phyloP scores from a whole-genome alignment of 2,113 vertebrate species.

The Myocastor coypus region DNA sequence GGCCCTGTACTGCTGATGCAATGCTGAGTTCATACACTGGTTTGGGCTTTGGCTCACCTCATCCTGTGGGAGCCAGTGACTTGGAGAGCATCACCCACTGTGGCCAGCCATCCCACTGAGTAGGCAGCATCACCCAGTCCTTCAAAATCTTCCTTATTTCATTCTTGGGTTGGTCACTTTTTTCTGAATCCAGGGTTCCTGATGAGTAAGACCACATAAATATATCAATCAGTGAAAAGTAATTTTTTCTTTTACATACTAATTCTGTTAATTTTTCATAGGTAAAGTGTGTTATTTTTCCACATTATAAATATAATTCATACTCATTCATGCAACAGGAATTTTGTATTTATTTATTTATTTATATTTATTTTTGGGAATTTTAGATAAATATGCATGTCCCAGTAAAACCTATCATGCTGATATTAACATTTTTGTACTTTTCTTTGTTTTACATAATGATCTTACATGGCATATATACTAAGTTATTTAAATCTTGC shows the following conservation, averaged over 20 bases:
- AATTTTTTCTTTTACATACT: neutral
- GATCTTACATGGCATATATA: neutral
- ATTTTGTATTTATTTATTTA: too few relatives aligned
- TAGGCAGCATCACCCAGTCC: neutral
- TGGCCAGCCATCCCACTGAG: neutral
- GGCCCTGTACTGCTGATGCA: neutral
- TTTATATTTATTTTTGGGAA: too few relatives aligned
- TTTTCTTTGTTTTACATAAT: slow-evolving; percentile 1
- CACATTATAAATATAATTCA: neutral
- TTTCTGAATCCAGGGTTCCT: neutral
- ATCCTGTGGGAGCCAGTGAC: neutral
- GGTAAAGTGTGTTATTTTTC: neutral
- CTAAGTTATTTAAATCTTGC: slow-evolving; percentile 6
- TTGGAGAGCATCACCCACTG: neutral
- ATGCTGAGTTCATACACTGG: neutral
- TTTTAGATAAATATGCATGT: slow-evolving; percentile 33
- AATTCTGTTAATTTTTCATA: neutral
- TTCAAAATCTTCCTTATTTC: neutral
- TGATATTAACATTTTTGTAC: neutral
- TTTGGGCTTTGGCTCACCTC: neutral
- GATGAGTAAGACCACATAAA: neutral
- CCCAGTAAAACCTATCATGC: neutral
- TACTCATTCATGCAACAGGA: too few relatives aligned
- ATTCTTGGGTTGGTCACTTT: neutral
- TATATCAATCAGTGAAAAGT: neutral